Evolutionary conservation across 1,140 invertebrate species (phyloP).

Genomic region (Brachionus calyciflorus): DNA sequence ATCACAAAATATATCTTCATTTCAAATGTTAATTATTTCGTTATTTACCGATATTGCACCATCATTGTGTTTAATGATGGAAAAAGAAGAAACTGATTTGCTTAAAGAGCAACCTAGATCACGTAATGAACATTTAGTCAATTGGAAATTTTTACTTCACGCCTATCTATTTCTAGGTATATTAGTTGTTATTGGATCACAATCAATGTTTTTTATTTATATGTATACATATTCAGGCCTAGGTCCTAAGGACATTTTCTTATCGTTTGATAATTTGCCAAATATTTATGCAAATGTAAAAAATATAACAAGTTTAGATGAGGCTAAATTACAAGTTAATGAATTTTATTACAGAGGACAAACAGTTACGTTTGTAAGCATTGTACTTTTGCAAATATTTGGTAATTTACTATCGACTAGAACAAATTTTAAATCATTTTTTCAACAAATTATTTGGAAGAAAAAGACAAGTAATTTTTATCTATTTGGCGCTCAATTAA

Average conservation of each 20-base stretch:
- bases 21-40: not conserved
- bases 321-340: not conserved
- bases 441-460: not conserved
- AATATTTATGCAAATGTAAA: not conserved
- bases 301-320: no score
- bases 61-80: constrained; percentile 21
- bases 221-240: not conserved
- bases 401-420: constrained; percentile 15
- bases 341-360: not conserved
- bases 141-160: constrained; percentile 3
- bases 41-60: constrained; percentile 1
- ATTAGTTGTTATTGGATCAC: not conserved
- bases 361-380: not conserved
- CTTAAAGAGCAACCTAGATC: not conserved
- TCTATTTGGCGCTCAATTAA: not conserved
- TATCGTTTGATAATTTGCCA: constrained; percentile 4
- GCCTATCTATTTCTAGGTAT: constrained; percentile 4
- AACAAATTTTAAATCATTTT: not conserved
- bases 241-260: not conserved
- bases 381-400: not conserved
- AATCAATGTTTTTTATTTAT: constrained; percentile 14
- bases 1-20: not conserved
- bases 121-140: no score
- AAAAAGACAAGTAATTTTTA: constrained; percentile 24
- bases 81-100: constrained; percentile 21